These are phyloP conservation scores for Setipinna tenuifilis DNA, from an alignment of 2,797 vertebrate genomes.

Conservation along the genomic window DNA sequence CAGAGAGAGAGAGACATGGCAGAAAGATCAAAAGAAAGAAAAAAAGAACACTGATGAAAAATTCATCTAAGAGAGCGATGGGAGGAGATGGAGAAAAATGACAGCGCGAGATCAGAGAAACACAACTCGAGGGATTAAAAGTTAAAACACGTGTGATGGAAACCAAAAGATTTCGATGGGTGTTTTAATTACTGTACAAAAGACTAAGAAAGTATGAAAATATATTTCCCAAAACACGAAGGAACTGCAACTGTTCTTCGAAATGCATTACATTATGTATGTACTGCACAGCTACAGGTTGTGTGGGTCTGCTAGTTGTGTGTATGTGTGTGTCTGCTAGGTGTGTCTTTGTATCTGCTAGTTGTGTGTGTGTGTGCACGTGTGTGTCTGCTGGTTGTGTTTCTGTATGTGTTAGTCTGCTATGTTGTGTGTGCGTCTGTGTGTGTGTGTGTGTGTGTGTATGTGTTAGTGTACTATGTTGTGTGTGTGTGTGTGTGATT, in stretches of 20 bases:
- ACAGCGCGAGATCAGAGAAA: not conserved
- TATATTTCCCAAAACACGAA: not conserved
- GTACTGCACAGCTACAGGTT: no score
- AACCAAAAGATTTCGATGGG: not conserved
- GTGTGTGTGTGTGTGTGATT: constrained; percentile 4
- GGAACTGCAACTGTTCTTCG: not conserved
- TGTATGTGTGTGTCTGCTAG: no score
- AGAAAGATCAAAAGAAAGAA: not conserved
- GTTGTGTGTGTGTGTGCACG: not conserved
- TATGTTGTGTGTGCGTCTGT: not conserved
- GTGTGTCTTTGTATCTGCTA: no score
- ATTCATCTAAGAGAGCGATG: not conserved
- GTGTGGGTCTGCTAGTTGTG: no score
- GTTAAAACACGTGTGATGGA: not conserved
- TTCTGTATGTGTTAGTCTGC: not conserved
- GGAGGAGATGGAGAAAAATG: not conserved
- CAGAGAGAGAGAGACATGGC: not conserved
- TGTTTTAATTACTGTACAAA: not conserved
- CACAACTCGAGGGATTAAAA: not conserved
- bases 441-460: constrained; percentile 2
- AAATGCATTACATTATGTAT: no score
- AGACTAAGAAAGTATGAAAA: not conserved
- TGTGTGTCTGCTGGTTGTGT: constrained; percentile 6
- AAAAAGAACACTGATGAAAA: not conserved
- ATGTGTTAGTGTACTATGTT: not conserved